phyloP scores from a whole-genome alignment of 2,888 invertebrate species.

The Agonopterix subpropinquella region DNA sequence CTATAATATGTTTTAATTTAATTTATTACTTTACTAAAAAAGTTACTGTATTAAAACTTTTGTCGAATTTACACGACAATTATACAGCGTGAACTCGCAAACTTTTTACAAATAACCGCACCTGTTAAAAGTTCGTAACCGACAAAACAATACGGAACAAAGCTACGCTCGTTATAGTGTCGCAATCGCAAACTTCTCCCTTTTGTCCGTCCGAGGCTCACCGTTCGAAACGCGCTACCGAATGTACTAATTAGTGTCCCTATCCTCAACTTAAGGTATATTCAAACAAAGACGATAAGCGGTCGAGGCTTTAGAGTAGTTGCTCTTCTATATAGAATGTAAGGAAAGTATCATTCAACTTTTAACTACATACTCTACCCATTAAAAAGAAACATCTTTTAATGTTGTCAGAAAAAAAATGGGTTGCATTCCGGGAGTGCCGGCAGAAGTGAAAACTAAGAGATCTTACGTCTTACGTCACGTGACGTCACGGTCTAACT shows the following conservation, averaged over 20 bases:
- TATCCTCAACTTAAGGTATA: conserved; percentile 4
- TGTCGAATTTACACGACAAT: no score
- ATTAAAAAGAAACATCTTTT: no score
- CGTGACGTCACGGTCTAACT: no score
- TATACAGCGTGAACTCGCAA: background rate
- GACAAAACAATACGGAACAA: conserved; percentile 22
- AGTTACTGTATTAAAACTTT: no score
- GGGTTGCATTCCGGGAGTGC: no score
- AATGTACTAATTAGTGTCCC: conserved; percentile 65
- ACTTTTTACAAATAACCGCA: conserved; percentile 7
- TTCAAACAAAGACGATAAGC: background rate
- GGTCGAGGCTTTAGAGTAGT: background rate
- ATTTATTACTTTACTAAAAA: no score
- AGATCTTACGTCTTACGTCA: no score
- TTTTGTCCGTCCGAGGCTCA: conserved; percentile 29
- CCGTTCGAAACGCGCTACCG: conserved; percentile 31
- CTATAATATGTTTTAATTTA: no score
- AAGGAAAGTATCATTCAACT: no score
- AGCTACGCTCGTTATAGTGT: conserved; percentile 43
- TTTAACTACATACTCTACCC: no score
- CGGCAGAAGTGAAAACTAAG: no score
- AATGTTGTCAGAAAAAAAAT: no score
- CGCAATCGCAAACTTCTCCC: conserved; percentile 51
- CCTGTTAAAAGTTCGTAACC: conserved; percentile 12
- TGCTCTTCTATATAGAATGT: background rate